Evolutionary conservation across 2,113 vertebrate genomes (phyloP).

Genomic region (Passerina amoena): DNA sequence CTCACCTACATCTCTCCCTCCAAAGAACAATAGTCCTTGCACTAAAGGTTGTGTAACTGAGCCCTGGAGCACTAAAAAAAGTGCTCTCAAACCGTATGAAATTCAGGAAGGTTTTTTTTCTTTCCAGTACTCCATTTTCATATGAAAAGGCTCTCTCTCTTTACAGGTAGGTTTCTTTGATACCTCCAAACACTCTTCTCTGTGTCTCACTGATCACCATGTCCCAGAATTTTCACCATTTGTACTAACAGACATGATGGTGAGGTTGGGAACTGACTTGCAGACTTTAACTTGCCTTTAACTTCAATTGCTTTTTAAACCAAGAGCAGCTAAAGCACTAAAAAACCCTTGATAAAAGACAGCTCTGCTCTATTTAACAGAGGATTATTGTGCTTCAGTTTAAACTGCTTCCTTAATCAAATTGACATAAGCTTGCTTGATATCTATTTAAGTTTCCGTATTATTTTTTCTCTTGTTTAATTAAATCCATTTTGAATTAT

Average conservation of each 20-base stretch:
- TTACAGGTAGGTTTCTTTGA: background rate
- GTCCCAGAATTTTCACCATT: background rate
- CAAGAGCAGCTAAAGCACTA: background rate
- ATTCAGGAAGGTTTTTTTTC: background rate
- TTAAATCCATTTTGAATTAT: constrained; percentile 6
- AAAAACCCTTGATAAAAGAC: background rate
- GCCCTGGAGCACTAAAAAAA: background rate
- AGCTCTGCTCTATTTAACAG: background rate
- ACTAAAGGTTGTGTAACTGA: background rate
- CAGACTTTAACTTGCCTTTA: background rate
- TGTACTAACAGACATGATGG: background rate
- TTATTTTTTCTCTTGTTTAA: constrained; percentile 34
- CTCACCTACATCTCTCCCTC: background rate
- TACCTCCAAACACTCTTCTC: background rate
- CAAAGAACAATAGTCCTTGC: background rate
- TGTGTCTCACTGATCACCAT: background rate
- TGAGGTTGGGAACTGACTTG: background rate
- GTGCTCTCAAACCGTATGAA: background rate
- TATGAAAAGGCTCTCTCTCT: background rate
- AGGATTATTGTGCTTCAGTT: constrained; percentile 28
- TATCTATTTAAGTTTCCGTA: constrained; percentile 33
- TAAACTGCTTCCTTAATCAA: constrained; percentile 22
- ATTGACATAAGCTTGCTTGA: background rate
- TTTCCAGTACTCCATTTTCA: background rate
- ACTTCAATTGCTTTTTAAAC: background rate